Evolutionary conservation across 2,888 invertebrate species (phyloP), one percentile per base, ranked within the genome.

Genomic region (Microplitis deprimator): DNA sequence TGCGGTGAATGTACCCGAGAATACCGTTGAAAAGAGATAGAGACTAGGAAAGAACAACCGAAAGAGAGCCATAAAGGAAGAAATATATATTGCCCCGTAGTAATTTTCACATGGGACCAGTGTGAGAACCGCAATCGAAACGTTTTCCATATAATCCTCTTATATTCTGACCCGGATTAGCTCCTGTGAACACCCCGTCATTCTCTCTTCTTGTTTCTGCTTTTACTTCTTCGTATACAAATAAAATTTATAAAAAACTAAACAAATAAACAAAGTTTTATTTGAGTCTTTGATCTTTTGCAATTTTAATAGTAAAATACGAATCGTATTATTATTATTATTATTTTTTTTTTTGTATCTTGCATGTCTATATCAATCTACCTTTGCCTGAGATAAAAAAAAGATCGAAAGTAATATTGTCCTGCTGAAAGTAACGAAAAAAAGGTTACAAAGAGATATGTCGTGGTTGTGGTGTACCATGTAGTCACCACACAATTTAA

Each of bases 81-180:
- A 73, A 65, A 67, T 67, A 59, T 62, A 60, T 59, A 59, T 20
- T 29, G 41, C 50, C 16, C 7, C n/a, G 40, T 16, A 20, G 73
- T 39, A 61, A 73, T 73, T 73, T 67, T 38, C 38, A n/a, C 65
- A 65, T 40, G 73, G 39, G 65, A 50, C 60, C 70, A 50, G 50
- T 13, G 65, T 29, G 41, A 41, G 65, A 78, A 80, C 79, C 79
- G 75, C 82, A 81, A 85, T 84, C 83, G 84, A 85, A 87, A 85
- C 84, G 85, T 85, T 87, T 86, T 84, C 84, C 76, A 77, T 79
- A 78, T 86, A 86, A 87, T 88, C 87, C 85, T 84, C 85, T 87
- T 84, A 74, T 65, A 84, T 82, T 81, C 79, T 72, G 81, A 81
- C 79, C 81, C 83, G 83, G 83, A 85, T 85, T 86, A 84, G 84